Evolutionary conservation across 2,888 invertebrate genomes (phyloP).

Genomic region (Andrena minutula): DNA sequence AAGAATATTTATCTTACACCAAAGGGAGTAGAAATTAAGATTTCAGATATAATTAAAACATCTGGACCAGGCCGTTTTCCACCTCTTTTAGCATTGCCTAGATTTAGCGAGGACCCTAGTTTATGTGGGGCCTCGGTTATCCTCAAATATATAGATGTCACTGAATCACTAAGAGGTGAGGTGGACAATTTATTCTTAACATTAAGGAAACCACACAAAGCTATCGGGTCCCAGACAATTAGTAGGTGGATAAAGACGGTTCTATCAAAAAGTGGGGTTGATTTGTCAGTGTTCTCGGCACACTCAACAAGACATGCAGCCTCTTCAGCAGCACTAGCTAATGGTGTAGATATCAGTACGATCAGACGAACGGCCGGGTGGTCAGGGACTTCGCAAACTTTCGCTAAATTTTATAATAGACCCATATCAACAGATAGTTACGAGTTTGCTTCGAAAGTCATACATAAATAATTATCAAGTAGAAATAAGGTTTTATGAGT

Average conservation of each 20-base stretch:
- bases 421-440: neutral
- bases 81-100: neutral
- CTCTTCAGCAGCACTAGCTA: neutral
- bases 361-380: neutral
- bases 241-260: neutral
- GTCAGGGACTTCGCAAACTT: neutral
- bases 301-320: neutral
- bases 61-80: neutral
- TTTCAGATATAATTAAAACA: too few species aligned
- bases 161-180: neutral
- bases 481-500: too few species aligned
- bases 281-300: neutral
- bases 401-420: slow-evolving; percentile 5
- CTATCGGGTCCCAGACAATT: neutral
- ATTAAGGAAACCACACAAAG: neutral
- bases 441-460: neutral
- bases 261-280: neutral
- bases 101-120: neutral
- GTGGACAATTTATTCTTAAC: neutral
- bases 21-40: neutral
- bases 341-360: neutral
- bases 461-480: too few species aligned
- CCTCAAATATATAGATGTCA: neutral
- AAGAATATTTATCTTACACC: too few species aligned
- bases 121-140: neutral